Evolutionary conservation across 2,888 invertebrate species (phyloP).

Genomic region (Heliconius aoede): DNA sequence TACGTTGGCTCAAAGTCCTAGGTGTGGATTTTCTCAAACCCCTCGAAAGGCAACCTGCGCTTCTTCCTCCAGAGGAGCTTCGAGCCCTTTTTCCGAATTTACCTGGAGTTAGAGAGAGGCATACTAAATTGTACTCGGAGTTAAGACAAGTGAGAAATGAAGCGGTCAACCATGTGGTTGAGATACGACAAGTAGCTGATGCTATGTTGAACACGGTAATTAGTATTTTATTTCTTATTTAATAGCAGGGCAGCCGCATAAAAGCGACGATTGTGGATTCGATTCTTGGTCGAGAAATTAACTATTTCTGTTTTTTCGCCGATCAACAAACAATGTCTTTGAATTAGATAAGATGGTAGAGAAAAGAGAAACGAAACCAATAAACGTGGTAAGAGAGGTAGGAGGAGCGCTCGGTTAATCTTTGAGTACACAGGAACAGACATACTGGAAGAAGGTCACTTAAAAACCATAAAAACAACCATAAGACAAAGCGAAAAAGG

Average conservation of each 20-base stretch:
- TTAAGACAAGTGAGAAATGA: slow-evolving; percentile 59
- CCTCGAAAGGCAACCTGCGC: slow-evolving; percentile 84
- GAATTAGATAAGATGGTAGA: too few species aligned
- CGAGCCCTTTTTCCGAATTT: slow-evolving; percentile 93
- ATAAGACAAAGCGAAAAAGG: too few species aligned
- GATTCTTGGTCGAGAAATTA: too few species aligned
- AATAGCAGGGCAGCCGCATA: background rate
- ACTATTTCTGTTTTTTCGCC: too few species aligned
- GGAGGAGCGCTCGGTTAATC: too few species aligned
- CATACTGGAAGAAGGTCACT: too few species aligned
- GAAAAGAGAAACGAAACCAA: too few species aligned
- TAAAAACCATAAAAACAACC: too few species aligned
- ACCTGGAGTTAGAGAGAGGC: slow-evolving; percentile 87
- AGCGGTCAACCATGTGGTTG: slow-evolving; percentile 60
- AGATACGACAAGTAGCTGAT: slow-evolving; percentile 68
- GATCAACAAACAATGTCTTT: too few species aligned
- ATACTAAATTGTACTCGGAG: slow-evolving; percentile 66
- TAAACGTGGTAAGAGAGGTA: too few species aligned
- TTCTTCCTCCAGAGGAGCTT: slow-evolving; percentile 89
- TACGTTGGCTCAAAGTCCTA: slow-evolving; percentile 93
- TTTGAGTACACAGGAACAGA: too few species aligned
- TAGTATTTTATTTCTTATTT: slow-evolving; percentile 1
- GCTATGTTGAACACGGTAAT: slow-evolving; percentile 72
- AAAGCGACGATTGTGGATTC: too few species aligned
- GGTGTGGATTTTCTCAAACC: slow-evolving; percentile 92